Evolutionary conservation across 2,113 vertebrate species (phyloP).

Genomic region (Probosciger aterrimus): DNA sequence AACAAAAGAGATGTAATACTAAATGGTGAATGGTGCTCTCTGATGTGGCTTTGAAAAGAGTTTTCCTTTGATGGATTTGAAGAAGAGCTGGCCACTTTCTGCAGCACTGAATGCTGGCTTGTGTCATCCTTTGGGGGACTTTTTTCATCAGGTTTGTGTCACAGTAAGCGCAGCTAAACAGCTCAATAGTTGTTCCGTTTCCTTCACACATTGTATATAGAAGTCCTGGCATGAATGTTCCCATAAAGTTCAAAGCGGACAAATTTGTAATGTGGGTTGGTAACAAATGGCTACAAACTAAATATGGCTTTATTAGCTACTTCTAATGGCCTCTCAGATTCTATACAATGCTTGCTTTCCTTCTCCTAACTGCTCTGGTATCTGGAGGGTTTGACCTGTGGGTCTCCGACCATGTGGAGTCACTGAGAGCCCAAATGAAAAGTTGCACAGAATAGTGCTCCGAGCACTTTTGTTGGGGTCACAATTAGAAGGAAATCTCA

Average conservation of each 20-base stretch:
- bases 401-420: conserved; percentile 46
- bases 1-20: conserved; percentile 41
- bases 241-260: conserved; percentile 57
- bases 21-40: conserved; percentile 28
- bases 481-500: conserved; percentile 62
- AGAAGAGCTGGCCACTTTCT: conserved; percentile 30
- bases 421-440: conserved; percentile 27
- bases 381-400: conserved; percentile 44
- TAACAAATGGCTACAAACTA: conserved; percentile 66
- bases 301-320: conserved; percentile 69
- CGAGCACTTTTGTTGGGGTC: conserved; percentile 33
- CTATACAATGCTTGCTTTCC: conserved; percentile 48
- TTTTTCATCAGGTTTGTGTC: conserved; percentile 38
- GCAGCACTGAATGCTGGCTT: conserved; percentile 10
- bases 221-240: conserved; percentile 43
- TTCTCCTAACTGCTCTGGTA: conserved; percentile 35
- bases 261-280: conserved; percentile 52
- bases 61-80: conserved; percentile 17
- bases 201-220: conserved; percentile 44
- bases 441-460: conserved; percentile 19
- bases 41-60: conserved; percentile 40
- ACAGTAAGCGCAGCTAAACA: conserved; percentile 31
- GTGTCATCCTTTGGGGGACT: conserved; percentile 28
- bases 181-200: conserved; percentile 60
- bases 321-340: conserved; percentile 55